Evolutionary conservation across 2,888 invertebrate genomes (phyloP).

Genomic region (Drosophila paracracens): DNA sequence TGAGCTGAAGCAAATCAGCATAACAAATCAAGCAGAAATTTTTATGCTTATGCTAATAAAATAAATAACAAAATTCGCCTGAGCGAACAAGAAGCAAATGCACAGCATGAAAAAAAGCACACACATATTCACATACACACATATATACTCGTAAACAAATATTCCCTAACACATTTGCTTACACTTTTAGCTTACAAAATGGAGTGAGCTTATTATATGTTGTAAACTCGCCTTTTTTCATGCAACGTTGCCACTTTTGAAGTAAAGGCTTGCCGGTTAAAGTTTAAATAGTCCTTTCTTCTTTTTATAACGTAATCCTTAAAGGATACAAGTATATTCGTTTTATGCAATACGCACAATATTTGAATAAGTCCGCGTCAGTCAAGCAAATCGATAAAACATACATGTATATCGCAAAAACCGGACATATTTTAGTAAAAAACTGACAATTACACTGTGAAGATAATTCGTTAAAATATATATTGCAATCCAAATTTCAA

Average conservation of each 20-base stretch:
- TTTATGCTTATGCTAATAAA: conserved; percentile 79
- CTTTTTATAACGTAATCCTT: neutral
- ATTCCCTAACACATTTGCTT: conserved; percentile 14
- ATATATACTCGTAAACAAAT: conserved; percentile 9
- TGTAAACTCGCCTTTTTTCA: conserved; percentile 33
- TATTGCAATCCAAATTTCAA: neutral
- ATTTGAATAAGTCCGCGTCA: neutral
- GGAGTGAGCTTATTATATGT: conserved; percentile 56
- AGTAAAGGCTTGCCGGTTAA: conserved; percentile 5
- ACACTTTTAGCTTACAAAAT: conserved; percentile 27
- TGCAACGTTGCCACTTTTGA: conserved; percentile 62
- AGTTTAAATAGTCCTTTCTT: conserved; percentile 22
- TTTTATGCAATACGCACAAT: neutral
- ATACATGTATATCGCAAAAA: neutral
- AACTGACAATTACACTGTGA: neutral
- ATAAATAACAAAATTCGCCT: conserved; percentile 75
- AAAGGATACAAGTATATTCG: neutral
- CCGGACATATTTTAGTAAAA: neutral
- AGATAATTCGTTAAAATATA: neutral
- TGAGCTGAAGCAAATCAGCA: conserved; percentile 68
- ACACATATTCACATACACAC: conserved; percentile 8
- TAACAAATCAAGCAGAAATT: conserved; percentile 81
- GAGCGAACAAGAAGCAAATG: conserved; percentile 53
- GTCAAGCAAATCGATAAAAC: neutral
- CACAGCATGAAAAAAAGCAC: conserved; percentile 16